phyloP scores from a whole-genome alignment of 2,888 invertebrate species.

The Lottia scabra region DNA sequence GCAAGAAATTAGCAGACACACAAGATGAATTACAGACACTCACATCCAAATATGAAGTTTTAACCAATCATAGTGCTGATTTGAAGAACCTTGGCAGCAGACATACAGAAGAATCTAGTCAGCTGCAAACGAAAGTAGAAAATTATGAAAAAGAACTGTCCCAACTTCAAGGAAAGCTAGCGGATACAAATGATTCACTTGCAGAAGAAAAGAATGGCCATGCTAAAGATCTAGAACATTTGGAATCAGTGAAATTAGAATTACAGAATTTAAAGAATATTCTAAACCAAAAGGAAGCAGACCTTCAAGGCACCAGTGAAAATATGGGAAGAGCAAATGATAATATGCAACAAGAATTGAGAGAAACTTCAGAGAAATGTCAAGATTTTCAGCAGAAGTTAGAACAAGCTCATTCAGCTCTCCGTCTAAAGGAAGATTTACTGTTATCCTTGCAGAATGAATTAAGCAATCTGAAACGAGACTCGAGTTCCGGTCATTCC shows the following conservation, averaged over 20 bases:
- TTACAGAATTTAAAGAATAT: not conserved
- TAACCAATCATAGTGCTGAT: not conserved
- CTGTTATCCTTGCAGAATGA: slow-evolving; percentile 14
- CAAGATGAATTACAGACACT: slow-evolving; percentile 7
- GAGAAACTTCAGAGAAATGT: slow-evolving; percentile 12
- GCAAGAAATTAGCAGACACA: slow-evolving; percentile 6
- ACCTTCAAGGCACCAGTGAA: slow-evolving; percentile 13
- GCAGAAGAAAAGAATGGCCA: slow-evolving; percentile 5
- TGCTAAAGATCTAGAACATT: slow-evolving; percentile 11
- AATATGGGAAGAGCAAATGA: slow-evolving; percentile 12
- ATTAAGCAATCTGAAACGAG: slow-evolving; percentile 16
- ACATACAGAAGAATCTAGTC: not conserved
- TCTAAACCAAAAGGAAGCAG: slow-evolving; percentile 1
- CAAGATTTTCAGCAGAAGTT: slow-evolving; percentile 27
- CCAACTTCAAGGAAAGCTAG: slow-evolving; percentile 5
- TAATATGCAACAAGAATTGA: slow-evolving; percentile 11
- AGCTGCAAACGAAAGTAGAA: slow-evolving; percentile 9
- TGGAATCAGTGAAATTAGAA: slow-evolving; percentile 2
- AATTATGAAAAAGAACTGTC: slow-evolving; percentile 13
- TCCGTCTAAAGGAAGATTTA: slow-evolving; percentile 22
- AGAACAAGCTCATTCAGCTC: slow-evolving; percentile 22
- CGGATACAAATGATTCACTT: slow-evolving; percentile 6
- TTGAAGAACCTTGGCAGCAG: not conserved
- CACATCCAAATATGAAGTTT: not conserved
- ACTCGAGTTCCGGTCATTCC: slow-evolving; percentile 11